Base-by-base conservation (phyloP, 2,113 vertebrate species). In the Actinemys pallida region DNA sequence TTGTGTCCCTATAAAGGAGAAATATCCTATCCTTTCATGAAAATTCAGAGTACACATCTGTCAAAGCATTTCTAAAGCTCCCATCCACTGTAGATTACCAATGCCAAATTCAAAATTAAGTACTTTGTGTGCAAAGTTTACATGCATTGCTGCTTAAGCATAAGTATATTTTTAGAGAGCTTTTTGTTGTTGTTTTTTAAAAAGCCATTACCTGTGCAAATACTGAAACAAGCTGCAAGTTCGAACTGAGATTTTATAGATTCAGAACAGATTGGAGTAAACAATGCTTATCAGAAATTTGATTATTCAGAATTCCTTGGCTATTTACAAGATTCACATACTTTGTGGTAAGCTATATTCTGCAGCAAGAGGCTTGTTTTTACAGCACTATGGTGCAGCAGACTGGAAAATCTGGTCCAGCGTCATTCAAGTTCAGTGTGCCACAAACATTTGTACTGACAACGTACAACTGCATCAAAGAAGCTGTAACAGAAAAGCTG, bases 91-190 rank as follows among this genome's bases (percentile, higher is more conserved):
- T 14, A 90, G 79, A 3, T 10, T 87, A 11, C 47, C 81, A 6
- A 65, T 47, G 79, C 82, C 8, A 95, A 82, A 50, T 69, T 69
- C 53, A 90, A 93, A 92, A 87, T 62, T 50, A 91, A 93, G 80
- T 79, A 17, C n/a, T 47, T 72, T 72, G 19, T 54, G 53, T 47
- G 50, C 24, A 86, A 83, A 65, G 87, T 59, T 87, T 86, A 89
- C 82, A 16, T 91, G 92, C 65, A 31, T 62, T 87, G 85, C 65
- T 10, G 39, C 12, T 8, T 93, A 93, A 87, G 42, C 42, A 82
- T 5, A 0, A 29, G 27, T 62, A 31, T 62, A 54, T 54, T 57
- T 47, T 79, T 94, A 94, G 45, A 24, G 65, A 83, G 69, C 47
- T 90, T 87, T 62, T 57, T 57, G 24, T 11, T 57, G 24, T 27